phyloP scores from a whole-genome alignment of 2,888 invertebrate genomes.

The Euspilapteryx auroguttella region DNA sequence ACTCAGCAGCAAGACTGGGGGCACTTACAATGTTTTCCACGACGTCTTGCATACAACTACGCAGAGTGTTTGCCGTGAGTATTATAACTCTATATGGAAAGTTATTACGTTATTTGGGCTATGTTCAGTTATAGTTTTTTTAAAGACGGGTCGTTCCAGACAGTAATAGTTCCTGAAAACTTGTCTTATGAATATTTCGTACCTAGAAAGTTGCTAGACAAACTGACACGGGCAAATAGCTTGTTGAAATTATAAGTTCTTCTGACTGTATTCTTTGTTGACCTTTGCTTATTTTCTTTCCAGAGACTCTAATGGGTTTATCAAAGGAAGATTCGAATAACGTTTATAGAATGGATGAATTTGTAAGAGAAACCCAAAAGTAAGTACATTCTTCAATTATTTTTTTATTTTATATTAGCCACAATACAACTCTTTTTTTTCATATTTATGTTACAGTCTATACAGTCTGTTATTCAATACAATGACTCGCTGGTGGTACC shows the following conservation, averaged over 20 bases:
- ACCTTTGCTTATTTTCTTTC: slow-evolving; percentile 9
- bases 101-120: too few species aligned
- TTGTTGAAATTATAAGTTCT: too few species aligned
- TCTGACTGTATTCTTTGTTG: too few species aligned
- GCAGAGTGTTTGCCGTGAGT: slow-evolving; percentile 36
- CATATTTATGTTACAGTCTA: slow-evolving; percentile 17
- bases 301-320: slow-evolving; percentile 41
- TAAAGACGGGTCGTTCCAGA: too few species aligned
- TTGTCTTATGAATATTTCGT: too few species aligned
- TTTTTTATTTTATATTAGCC: too few species aligned
- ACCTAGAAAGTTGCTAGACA: too few species aligned
- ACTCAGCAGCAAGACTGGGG: slow-evolving; percentile 14
- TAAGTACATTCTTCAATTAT: slow-evolving; percentile 10
- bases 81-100: background rate
- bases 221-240: too few species aligned
- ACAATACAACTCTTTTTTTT: too few species aligned
- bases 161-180: too few species aligned
- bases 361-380: slow-evolving; percentile 27
- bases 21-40: slow-evolving; percentile 20
- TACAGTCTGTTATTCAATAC: slow-evolving; percentile 24
- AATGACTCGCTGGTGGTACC: slow-evolving; percentile 39
- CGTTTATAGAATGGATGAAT: slow-evolving; percentile 13
- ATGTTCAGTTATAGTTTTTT: too few species aligned
- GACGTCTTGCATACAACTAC: slow-evolving; percentile 29
- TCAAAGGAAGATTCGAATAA: slow-evolving; percentile 25